Percentiles rank a stretch among this genome's conserved stretches.
Evolutionary conservation across 2,797 vertebrate genomes (phyloP).

Genomic region (Tapirus indicus): DNA sequence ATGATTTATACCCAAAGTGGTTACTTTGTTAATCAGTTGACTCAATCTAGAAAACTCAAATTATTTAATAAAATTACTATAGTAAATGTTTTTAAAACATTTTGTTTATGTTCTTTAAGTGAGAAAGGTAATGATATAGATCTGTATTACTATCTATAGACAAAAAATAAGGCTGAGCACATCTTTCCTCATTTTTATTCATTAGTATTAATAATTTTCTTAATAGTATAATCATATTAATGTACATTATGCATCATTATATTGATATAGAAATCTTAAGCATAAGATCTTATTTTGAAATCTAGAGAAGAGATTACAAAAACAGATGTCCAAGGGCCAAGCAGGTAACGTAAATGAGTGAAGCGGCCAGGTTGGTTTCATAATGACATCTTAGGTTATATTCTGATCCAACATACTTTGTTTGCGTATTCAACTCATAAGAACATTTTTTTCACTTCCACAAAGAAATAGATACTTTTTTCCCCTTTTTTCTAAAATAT

Average conservation of each 20-base stretch:
- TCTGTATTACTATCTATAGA: neutral
- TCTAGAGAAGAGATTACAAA: neutral
- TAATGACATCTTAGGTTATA: neutral
- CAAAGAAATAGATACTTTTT: neutral
- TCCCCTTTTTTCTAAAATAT: slow-evolving; percentile 12
- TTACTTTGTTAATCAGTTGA: slow-evolving; percentile 11
- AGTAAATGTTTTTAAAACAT: neutral
- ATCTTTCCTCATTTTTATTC: neutral
- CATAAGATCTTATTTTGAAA: neutral
- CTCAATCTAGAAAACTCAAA: neutral
- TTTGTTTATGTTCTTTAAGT: neutral
- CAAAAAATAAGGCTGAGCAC: neutral
- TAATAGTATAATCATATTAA: neutral
- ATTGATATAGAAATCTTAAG: neutral
- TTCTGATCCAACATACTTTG: neutral
- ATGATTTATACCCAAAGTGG: neutral
- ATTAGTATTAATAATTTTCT: neutral
- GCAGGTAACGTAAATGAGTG: neutral
- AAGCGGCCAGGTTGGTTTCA: neutral
- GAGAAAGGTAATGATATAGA: neutral
- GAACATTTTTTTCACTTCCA: neutral
- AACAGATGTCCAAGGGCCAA: neutral
- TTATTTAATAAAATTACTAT: neutral
- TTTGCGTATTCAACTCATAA: neutral
- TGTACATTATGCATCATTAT: neutral